Percentiles rank a stretch among this genome's conserved stretches.
These are phyloP conservation scores for Pristionchus exspectatus DNA, from an alignment of 2,888 invertebrate species.

Conservation along the genomic window DNA sequence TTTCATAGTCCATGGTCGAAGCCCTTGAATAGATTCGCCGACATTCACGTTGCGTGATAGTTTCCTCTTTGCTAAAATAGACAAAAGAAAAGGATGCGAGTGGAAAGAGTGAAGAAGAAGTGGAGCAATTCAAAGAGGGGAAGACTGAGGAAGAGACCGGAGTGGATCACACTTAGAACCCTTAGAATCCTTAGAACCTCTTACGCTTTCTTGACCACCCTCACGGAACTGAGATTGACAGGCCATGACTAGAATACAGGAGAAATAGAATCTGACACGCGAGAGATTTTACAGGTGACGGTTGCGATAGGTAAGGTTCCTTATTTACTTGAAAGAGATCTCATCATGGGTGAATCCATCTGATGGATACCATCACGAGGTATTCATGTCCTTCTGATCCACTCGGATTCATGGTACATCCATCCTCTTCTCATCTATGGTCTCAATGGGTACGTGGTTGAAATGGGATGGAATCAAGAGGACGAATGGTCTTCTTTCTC, in stretches of 20 bases:
- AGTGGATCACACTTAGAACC: background rate
- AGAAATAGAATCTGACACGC: no score
- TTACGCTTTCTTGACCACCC: background rate
- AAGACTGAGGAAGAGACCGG: background rate
- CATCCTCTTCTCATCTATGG: background rate
- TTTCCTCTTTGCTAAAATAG: conserved; percentile 4
- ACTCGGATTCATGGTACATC: no score
- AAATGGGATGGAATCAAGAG: background rate
- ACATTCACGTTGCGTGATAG: background rate
- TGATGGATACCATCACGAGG: no score
- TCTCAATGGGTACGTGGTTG: background rate
- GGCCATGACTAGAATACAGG: no score
- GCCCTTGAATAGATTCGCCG: no score
- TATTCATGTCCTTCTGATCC: no score
- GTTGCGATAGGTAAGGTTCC: no score
- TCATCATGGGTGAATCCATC: no score
- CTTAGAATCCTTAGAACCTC: background rate
- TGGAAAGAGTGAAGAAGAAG: background rate
- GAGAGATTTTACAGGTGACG: no score
- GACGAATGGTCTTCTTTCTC: background rate
- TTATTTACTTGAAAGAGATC: no score
- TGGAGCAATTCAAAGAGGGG: conserved; percentile 1
- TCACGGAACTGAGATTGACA: background rate
- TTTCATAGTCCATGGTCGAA: no score
- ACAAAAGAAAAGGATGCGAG: background rate